Evolutionary conservation across 2,797 vertebrate genomes (phyloP).

Genomic region (Mareca penelope): DNA sequence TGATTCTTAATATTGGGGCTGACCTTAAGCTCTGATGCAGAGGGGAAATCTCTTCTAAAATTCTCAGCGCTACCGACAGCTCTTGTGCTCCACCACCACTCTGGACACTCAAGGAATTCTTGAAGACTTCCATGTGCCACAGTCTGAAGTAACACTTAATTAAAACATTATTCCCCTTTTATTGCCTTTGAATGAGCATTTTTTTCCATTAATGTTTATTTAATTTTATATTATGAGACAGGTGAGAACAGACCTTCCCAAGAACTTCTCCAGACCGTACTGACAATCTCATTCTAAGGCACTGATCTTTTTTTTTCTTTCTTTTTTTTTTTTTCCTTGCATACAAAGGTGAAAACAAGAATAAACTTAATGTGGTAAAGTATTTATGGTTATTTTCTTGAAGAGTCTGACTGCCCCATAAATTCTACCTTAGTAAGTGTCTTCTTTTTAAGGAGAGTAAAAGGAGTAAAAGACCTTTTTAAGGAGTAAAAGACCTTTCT

Average conservation of each 20-base stretch:
- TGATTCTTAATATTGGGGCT: background rate
- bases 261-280: background rate
- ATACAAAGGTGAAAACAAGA: background rate
- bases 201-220: background rate
- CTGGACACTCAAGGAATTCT: background rate
- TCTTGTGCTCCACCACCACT: background rate
- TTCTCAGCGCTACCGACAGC: background rate
- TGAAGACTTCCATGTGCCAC: background rate
- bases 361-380: background rate
- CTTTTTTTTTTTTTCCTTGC: too few relatives aligned
- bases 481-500: too few relatives aligned
- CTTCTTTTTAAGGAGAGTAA: background rate
- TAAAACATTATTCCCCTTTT: background rate
- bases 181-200: background rate
- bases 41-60: constrained; percentile 7
- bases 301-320: background rate
- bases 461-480: too few relatives aligned
- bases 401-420: background rate
- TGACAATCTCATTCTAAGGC: background rate
- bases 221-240: background rate
- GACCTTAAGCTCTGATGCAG: background rate
- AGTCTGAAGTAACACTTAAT: background rate
- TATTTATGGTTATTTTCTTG: background rate
- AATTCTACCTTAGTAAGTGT: background rate
- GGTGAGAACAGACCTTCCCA: background rate